Percentiles rank a stretch among this genome's conserved stretches.
Evolutionary conservation across 2,113 vertebrate genomes (phyloP).

Genomic region (Condylura cristata): DNA sequence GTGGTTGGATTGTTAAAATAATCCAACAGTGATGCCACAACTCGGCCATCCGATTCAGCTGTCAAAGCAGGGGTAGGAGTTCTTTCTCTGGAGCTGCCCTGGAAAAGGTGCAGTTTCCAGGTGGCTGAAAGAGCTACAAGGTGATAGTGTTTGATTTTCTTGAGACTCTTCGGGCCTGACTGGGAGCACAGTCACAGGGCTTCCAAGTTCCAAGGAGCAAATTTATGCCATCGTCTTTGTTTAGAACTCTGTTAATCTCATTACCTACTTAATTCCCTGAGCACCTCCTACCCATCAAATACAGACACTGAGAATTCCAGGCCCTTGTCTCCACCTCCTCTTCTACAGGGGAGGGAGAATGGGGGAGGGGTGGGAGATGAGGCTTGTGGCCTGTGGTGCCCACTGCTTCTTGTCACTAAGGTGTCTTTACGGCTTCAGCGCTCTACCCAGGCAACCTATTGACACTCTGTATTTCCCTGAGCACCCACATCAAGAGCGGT

Average conservation of each 20-base stretch:
- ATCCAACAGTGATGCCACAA: background rate
- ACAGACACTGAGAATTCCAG: conserved; percentile 20
- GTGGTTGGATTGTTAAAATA: too few species aligned
- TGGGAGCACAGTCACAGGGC: background rate
- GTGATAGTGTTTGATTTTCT: conserved; percentile 25
- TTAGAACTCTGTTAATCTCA: conserved; percentile 1
- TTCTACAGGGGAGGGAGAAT: background rate
- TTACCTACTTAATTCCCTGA: background rate
- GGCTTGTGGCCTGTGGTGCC: too few species aligned
- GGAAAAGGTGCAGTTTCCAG: background rate
- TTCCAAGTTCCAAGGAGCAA: background rate
- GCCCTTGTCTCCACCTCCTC: background rate
- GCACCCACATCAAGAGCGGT: background rate
- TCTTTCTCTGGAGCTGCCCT: conserved; percentile 3
- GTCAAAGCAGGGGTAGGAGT: background rate
- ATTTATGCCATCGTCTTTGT: background rate
- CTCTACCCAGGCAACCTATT: background rate
- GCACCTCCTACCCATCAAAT: background rate
- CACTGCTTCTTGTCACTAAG: background rate
- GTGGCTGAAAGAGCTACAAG: background rate
- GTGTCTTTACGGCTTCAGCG: background rate
- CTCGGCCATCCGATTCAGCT: background rate
- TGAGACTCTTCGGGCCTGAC: background rate
- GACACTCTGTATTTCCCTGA: background rate
- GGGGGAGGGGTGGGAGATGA: background rate